Base-by-base conservation (phyloP, 2,888 invertebrate genomes). In the Melanchra persicariae region DNA sequence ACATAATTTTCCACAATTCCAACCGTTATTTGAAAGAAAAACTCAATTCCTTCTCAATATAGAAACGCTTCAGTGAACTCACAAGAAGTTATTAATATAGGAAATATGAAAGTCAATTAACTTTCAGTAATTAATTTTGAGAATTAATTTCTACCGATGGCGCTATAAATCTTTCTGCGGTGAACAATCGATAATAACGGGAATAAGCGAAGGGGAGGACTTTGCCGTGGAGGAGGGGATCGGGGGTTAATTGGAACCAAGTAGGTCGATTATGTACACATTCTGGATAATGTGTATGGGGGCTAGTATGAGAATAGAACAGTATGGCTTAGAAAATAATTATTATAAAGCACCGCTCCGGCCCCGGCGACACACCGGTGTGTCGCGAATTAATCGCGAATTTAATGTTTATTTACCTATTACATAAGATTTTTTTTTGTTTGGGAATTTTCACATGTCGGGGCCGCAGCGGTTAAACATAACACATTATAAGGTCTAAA, bases 71-170 rank as follows among this genome's bases (percentile, higher is more conserved):
- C 45, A 30, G 34, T 43, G n/a, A 68, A 24, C 43, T 45, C 73
- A 57, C 52, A 59, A 81, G 62, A 67, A 67, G 34, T 69, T 60
- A 70, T 69, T 43, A 64, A 67, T 76, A 17, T 45, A 64, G 51
- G 59, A 58, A 81, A 77, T 72, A 61, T 54, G 60, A 77, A 77
- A 70, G 65, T 77, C 65, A 81, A 80, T 81, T 82, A 70, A 68
- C 58, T 52, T 55, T 52, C 30, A 43, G 54, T 81, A 60, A 80
- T 80, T 70, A 68, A 65, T 81, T 72, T 80, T 26, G 66, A 52
- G 40, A 57, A 67, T 81, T 67, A 64, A 81, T 70, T 73, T 68
- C 43, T 62, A 51, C 67, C 54, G 54, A 64, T 67, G 26, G 45
- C 17, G 26, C 52, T 24, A 43, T 64, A 61, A 61, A 69, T 80